phyloP scores from a whole-genome alignment of 2,113 vertebrate species.

The Columba livia region DNA sequence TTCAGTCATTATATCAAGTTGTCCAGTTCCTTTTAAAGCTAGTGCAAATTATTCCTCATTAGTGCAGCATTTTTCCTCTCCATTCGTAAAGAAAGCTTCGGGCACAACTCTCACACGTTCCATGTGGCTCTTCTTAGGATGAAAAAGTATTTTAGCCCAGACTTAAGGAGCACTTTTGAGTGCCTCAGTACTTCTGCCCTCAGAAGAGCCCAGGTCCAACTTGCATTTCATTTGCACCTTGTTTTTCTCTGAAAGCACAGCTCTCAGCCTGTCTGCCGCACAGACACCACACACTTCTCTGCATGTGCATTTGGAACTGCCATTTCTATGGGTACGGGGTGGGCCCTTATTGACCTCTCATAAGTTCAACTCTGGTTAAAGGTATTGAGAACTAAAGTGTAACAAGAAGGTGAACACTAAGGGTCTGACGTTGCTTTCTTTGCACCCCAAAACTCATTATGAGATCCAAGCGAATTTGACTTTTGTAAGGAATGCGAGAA shows the following conservation, averaged over 20 bases:
- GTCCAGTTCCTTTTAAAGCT: background rate
- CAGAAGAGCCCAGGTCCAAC: slow-evolving; percentile 53
- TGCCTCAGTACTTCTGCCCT: slow-evolving; percentile 34
- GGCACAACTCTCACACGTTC: slow-evolving; percentile 69
- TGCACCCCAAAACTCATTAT: background rate
- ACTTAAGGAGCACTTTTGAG: background rate
- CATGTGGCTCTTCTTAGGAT: slow-evolving; percentile 69
- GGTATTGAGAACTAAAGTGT: background rate
- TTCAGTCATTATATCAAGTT: background rate
- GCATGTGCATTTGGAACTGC: slow-evolving; percentile 72
- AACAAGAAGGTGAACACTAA: slow-evolving; percentile 45
- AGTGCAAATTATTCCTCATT: slow-evolving; percentile 2
- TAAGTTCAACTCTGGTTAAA: slow-evolving; percentile 23
- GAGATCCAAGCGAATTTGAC: background rate
- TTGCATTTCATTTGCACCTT: slow-evolving; percentile 72
- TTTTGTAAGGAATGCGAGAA: background rate
- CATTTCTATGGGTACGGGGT: slow-evolving; percentile 29
- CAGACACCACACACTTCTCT: slow-evolving; percentile 46
- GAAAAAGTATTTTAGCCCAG: background rate
- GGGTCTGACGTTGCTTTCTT: slow-evolving; percentile 27
- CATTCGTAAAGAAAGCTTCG: slow-evolving; percentile 60
- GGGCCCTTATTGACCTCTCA: slow-evolving; percentile 21
- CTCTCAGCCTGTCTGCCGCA: slow-evolving; percentile 61
- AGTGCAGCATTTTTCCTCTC: slow-evolving; percentile 56
- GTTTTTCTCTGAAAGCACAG: slow-evolving; percentile 58